A percentile compares a stretch with the other conserved stretches of the same genome.
phyloP scores from a whole-genome alignment of 2,113 vertebrate genomes.

The Dipodomys stephensi region DNA sequence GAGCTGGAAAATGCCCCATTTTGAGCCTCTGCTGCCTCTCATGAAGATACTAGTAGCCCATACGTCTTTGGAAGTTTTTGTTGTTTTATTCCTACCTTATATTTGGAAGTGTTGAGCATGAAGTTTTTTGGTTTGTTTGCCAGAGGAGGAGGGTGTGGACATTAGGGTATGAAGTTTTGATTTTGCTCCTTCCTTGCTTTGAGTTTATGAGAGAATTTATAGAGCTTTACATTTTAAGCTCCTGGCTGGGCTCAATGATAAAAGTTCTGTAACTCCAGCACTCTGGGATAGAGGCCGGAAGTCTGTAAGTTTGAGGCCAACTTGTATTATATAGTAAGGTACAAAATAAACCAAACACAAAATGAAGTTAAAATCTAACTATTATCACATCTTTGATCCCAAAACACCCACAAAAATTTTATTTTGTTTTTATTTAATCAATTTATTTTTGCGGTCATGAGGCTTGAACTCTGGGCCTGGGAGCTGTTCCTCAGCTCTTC shows the following conservation, averaged over 20 bases:
- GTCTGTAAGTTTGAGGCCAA: not conserved
- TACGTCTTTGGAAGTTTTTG: not conserved
- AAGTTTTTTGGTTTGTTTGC: not conserved
- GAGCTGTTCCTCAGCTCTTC: no score
- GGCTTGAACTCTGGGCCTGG: no score
- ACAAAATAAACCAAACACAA: no score
- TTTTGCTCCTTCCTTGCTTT: constrained; percentile 31
- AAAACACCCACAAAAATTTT: not conserved
- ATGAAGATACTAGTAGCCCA: not conserved
- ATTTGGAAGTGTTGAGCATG: not conserved
- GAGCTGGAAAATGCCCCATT: not conserved
- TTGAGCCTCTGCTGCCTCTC: not conserved
- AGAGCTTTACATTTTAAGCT: constrained; percentile 46
- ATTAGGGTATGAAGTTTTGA: not conserved
- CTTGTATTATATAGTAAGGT: not conserved
- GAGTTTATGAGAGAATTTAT: constrained; percentile 7
- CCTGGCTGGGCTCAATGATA: not conserved
- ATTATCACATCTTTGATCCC: not conserved
- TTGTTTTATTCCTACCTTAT: not conserved
- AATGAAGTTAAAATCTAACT: constrained; percentile 1
- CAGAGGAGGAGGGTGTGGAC: no score
- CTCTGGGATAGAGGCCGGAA: not conserved
- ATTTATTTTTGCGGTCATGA: no score
- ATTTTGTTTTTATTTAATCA: no score
- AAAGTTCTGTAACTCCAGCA: not conserved